Evolutionary conservation across 2,888 invertebrate species (phyloP).

Genomic region (Platycheirus rosarum): DNA sequence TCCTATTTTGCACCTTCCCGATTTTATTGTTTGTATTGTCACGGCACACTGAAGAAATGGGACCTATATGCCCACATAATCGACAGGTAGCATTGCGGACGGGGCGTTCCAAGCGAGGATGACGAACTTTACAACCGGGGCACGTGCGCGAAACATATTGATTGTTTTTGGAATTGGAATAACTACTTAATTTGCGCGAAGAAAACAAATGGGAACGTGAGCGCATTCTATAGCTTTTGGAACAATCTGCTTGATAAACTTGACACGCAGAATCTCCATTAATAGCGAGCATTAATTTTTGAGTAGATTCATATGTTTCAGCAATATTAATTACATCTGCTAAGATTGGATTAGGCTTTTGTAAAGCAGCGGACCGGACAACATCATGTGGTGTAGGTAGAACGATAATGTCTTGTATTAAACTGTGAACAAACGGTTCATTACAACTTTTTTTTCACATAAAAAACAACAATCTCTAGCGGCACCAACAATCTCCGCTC

Average conservation of each 20-base stretch:
- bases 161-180: not conserved
- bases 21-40: not conserved
- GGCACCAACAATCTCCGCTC: not conserved
- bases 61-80: not conserved
- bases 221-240: not conserved
- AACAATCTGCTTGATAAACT: not conserved
- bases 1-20: not conserved
- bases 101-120: not conserved
- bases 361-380: slow-evolving; percentile 39
- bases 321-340: slow-evolving; percentile 31
- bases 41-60: not conserved
- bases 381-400: slow-evolving; percentile 49
- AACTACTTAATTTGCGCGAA: not conserved
- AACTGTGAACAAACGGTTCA: slow-evolving; percentile 30
- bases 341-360: slow-evolving; percentile 32
- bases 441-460: not conserved
- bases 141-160: not conserved
- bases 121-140: not conserved
- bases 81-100: not conserved
- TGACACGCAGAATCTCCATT: slow-evolving; percentile 4
- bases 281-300: slow-evolving; percentile 22
- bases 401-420: slow-evolving; percentile 52
- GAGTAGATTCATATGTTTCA: slow-evolving; percentile 46
- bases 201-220: not conserved
- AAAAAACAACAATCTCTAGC: not conserved